A percentile compares a stretch with the other conserved stretches of the same genome.
Evolutionary conservation across 2,113 vertebrate species (phyloP).

Genomic region (Seriola aureovittata): DNA sequence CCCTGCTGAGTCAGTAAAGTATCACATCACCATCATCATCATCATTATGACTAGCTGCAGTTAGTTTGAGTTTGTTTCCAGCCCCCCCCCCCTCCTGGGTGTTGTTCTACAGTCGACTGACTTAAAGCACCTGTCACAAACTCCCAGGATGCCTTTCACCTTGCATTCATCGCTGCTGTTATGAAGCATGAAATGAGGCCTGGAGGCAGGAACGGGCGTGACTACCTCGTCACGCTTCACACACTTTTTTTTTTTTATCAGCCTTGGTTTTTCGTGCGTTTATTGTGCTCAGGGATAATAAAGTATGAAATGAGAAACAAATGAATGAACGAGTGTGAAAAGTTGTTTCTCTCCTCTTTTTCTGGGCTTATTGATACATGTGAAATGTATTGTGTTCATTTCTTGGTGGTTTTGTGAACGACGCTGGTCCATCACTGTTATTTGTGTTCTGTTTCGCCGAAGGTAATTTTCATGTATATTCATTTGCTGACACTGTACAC

Average conservation of each 20-base stretch:
- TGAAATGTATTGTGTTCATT: slow-evolving; percentile 5
- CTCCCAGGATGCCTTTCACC: slow-evolving; percentile 69
- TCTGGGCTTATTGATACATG: neutral
- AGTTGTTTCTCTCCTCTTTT: neutral
- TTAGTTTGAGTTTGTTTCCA: neutral
- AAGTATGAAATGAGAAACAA: slow-evolving; percentile 46
- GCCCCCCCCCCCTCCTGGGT: neutral
- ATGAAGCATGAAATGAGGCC: slow-evolving; percentile 55
- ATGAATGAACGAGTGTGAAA: slow-evolving; percentile 16
- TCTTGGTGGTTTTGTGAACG: slow-evolving; percentile 5
- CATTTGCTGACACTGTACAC: slow-evolving; percentile 2
- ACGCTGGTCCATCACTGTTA: neutral
- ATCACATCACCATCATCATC: neutral
- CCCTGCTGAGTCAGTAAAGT: neutral
- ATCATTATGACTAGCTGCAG: neutral
- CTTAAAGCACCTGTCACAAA: slow-evolving; percentile 45
- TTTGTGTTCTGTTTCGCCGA: neutral
- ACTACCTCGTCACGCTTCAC: slow-evolving; percentile 13
- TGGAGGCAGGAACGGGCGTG: slow-evolving; percentile 18
- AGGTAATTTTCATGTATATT: slow-evolving; percentile 48
- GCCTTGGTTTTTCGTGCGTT: neutral
- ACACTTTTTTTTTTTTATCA: neutral
- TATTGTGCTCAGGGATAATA: slow-evolving; percentile 13
- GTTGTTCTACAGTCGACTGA: slow-evolving; percentile 1
- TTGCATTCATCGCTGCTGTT: slow-evolving; percentile 21